Evolutionary conservation across 1,140 invertebrate genomes (phyloP), one percentile per base, ranked within the genome.

Genomic region (Drosophila varians): DNA sequence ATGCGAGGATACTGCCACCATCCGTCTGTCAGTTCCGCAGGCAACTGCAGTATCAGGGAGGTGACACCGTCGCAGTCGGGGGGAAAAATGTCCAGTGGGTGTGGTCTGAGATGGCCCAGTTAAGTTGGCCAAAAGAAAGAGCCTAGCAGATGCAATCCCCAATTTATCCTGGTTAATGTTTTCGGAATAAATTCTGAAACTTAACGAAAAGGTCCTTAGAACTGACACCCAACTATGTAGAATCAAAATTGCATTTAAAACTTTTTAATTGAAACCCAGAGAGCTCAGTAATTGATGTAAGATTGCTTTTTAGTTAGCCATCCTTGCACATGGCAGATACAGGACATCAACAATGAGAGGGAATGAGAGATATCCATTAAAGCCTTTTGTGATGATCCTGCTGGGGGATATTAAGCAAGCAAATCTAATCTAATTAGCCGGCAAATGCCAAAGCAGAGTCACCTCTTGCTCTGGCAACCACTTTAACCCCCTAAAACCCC

Each of bases 381-480:
- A 66, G 58, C 45, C 55, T 52, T 74, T 82, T 55, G 40, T 75
- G 48, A 71, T 60, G 43, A 60, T 62, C 34, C 54, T 43, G 47
- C 43, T 40, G 49, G 73, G 46, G 52, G 14, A 54, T 57, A 54
- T 60, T 36, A 54, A 28, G 40, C 55, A 55, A 64, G 72, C 79
- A 78, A 84, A 83, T 84, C 71, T 75, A 77, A 86, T 72, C 79
- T 84, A 79, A 84, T 84, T 86, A 86, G 80, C 53, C 71, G 56
- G 69, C 58, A 83, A 84, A 75, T 84, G 71, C 45, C 70, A 74
- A 74, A 78, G 54, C 53, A 26, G 18, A 77, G 38, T 23, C 28
- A 72, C 34, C 65, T 47, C 62, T 52, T 36, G 46, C 58, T 14
- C 28, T 6, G 19, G 4, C n/a, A n/a, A n/a, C n/a, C n/a, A n/a